A percentile compares a stretch with the other conserved stretches of the same genome.
phyloP scores from a whole-genome alignment of 2,797 vertebrate genomes.

The Manis crassicaudata region DNA sequence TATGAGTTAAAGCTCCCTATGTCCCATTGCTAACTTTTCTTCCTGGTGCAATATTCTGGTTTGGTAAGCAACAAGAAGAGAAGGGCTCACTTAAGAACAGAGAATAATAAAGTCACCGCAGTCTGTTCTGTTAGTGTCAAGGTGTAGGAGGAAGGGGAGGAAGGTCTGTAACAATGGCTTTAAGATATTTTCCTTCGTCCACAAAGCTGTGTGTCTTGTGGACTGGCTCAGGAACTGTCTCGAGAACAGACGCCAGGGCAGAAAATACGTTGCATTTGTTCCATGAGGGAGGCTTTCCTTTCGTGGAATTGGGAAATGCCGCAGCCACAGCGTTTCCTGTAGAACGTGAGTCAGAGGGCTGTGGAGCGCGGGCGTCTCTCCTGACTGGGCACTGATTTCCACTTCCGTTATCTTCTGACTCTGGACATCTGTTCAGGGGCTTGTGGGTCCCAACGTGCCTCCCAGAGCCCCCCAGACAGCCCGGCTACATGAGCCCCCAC shows the following conservation, averaged over 20 bases:
- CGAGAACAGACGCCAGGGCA: not conserved
- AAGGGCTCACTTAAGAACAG: not conserved
- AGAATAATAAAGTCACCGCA: not conserved
- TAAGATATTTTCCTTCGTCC: not conserved
- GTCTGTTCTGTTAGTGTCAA: accelerated
- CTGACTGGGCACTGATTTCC: not conserved
- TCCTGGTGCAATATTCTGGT: not conserved
- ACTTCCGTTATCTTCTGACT: not conserved
- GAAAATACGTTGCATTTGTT: not conserved
- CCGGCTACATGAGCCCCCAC: not conserved
- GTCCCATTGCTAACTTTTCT: not conserved
- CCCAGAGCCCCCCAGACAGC: not conserved
- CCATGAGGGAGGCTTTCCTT: not conserved
- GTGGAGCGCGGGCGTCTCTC: not conserved
- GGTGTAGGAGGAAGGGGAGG: not conserved
- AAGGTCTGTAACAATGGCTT: accelerated
- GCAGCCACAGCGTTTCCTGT: not conserved
- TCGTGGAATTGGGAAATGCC: not conserved
- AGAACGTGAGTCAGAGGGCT: not conserved
- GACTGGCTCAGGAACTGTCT: not conserved
- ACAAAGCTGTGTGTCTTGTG: accelerated
- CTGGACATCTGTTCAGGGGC: constrained; percentile 26
- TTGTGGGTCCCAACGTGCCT: accelerated
- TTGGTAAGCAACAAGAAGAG: not conserved
- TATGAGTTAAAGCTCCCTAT: not conserved